Conservation (phyloP, 2,797 vertebrate genomes). For the Hyperoplus lanceolatus region DNA sequence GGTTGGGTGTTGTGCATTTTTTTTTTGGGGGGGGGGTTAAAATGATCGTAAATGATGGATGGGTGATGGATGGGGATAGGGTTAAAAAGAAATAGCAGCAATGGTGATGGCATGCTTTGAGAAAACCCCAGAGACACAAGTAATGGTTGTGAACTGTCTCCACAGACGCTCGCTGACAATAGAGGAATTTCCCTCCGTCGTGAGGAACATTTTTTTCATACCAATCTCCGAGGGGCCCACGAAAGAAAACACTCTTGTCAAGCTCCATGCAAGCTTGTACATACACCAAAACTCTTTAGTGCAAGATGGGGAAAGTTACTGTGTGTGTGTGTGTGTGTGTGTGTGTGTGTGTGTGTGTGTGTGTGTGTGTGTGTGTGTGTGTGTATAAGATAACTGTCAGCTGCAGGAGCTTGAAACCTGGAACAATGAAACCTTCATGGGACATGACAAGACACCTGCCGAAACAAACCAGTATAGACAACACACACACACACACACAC, state of each 20-base stretch:
- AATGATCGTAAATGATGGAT: conserved; percentile 31
- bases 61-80: conserved; percentile 36
- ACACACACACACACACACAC: no score
- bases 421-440: no score
- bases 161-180: conserved; percentile 61
- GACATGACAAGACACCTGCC: no score
- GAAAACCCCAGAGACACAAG: conserved; percentile 49
- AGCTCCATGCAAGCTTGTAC: conserved; percentile 45
- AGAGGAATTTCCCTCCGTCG: conserved; percentile 79
- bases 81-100: conserved; percentile 1
- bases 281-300: conserved; percentile 63
- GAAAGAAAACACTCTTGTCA: conserved; percentile 69
- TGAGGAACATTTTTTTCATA: conserved; percentile 79
- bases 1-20: neutral
- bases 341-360: conserved; percentile 34
- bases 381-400: no score
- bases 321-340: conserved; percentile 23
- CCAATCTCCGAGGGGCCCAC: conserved; percentile 65
- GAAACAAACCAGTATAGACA: no score
- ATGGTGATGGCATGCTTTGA: conserved; percentile 36
- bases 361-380: neutral
- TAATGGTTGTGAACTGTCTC: conserved; percentile 67
- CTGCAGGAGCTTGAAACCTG: no score
- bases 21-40: neutral
- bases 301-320: conserved; percentile 40